Conservation (phyloP, 2,797 vertebrate genomes). For the Aselliscus stoliczkanus region DNA sequence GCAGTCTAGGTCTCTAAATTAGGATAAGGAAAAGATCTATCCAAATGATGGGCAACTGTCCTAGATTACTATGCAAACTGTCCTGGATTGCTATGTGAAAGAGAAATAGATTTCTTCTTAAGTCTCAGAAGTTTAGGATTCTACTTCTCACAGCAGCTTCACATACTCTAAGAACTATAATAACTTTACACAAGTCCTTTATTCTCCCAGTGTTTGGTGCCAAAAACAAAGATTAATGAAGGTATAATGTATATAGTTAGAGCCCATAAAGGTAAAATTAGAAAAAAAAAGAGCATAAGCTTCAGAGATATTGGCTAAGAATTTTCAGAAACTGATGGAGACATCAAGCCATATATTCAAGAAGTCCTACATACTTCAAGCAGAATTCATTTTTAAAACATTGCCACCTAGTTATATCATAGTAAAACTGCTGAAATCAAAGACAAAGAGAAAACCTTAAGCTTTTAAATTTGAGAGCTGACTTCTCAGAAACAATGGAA, state of each 20-base stretch:
- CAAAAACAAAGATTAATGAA: conserved; percentile 3
- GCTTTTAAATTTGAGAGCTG: background rate
- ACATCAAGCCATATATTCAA: background rate
- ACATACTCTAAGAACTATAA: background rate
- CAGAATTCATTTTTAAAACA: background rate
- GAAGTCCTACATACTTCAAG: background rate
- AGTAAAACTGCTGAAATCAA: background rate
- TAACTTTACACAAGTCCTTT: background rate
- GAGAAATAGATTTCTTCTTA: background rate
- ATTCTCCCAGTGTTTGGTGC: background rate
- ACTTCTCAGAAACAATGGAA: background rate
- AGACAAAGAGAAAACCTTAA: background rate
- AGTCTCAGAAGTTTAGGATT: background rate
- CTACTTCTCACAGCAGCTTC: background rate
- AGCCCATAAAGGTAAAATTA: background rate
- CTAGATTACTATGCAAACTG: background rate
- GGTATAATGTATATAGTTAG: background rate
- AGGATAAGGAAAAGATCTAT: background rate
- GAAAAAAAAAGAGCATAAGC: background rate
- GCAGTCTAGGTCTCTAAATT: background rate
- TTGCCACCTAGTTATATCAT: background rate
- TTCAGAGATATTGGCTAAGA: background rate
- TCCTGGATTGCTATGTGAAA: background rate
- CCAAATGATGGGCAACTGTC: background rate
- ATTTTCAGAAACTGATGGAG: background rate